Evolutionary conservation across 2,113 vertebrate genomes (phyloP).

Genomic region (Neoarius graeffei): DNA sequence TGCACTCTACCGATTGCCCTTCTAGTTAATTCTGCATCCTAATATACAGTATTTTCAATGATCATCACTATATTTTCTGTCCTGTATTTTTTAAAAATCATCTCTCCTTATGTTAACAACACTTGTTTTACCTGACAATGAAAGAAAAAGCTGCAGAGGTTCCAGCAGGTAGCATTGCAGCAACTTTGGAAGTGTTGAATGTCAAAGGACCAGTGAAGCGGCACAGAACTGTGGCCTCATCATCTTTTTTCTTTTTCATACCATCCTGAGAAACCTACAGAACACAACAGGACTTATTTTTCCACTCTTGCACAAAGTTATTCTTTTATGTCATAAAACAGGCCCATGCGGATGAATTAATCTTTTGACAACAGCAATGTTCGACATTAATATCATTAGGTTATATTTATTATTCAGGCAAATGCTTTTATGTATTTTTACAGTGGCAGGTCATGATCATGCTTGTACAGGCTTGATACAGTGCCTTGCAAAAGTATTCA

Average conservation of each 20-base stretch:
- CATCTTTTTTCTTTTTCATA: constrained; percentile 25
- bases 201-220: constrained; percentile 65
- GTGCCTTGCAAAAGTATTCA: too few species aligned
- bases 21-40: neutral
- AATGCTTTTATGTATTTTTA: neutral
- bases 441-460: neutral
- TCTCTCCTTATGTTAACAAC: neutral
- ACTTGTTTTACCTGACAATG: constrained; percentile 81
- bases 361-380: neutral
- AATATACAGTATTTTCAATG: neutral
- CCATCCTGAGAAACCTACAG: constrained; percentile 32
- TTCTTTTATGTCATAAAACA: neutral
- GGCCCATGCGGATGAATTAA: neutral
- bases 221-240: constrained; percentile 59
- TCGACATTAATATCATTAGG: neutral
- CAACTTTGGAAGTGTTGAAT: constrained; percentile 69
- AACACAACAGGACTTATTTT: constrained; percentile 1
- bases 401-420: neutral
- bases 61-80: neutral
- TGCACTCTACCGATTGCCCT: too few species aligned
- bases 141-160: constrained; percentile 84
- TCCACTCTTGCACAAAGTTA: neutral
- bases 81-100: too few species aligned
- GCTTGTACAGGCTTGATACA: neutral
- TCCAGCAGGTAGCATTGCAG: constrained; percentile 75